Evolutionary conservation across 2,113 vertebrate genomes (phyloP), one percentile per base, ranked within the genome.

Genomic region (Pluvialis apricaria): DNA sequence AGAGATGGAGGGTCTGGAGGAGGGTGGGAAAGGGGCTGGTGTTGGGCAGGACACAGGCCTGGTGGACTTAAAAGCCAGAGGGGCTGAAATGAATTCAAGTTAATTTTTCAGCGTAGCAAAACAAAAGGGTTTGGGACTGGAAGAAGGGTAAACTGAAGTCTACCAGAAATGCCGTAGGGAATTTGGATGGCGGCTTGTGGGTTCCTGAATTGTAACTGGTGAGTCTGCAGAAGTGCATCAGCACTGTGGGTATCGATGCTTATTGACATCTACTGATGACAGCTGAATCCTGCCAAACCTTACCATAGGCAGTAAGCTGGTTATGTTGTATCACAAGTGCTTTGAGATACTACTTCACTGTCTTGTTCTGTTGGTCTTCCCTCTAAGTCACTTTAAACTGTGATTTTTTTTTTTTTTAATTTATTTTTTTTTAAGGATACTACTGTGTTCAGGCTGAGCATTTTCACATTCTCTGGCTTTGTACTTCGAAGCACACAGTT

Each of bases 201-300:
- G 7, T 21, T 79, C 21, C 32, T 82, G n/a, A 47, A 9, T 44
- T 58, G 13, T 52, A 28, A 6, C 15, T 15, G 51, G 15, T 58
- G 52, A 45, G 31, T 20, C 42, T 26, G 9, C 24, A 4, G 42
- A 75, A 49, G 42, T 17, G 9, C 13, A 13, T 73, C 36, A 44
- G 18, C 11, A 2, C 31, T 31, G 47, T 47, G 51, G 20, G 31
- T 40, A 6, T 13, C 0, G 0, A 7, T 87, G 60, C 36, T 68
- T 70, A 5, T 11, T 19, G 24, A 5, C 12, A 9, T 26, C 54
- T 72, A 0, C 42, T 0, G 3, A 4, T 47, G 54, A 21, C 6
- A 57, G 36, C 38, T 16, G n/a, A 51, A n/a, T 86, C 22, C 83
- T 71, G n/a, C 26, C 19, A 47, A 73, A 60, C 29, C 6, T 13